Evolutionary conservation across 2,797 vertebrate species (phyloP).

Genomic region (Potorous gilbertii): DNA sequence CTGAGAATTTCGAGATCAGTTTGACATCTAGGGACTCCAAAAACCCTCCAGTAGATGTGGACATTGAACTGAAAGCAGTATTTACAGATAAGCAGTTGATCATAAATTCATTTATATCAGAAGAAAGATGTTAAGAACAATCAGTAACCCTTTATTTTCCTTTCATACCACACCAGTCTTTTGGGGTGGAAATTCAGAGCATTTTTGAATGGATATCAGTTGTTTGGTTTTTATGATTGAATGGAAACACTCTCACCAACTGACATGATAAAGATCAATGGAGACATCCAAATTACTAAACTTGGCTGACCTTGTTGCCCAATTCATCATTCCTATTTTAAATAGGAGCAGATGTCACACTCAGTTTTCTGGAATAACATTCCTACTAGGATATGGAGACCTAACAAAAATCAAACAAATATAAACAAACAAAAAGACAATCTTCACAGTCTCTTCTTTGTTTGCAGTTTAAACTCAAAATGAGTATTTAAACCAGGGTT

Average conservation of each 20-base stretch:
- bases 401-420: slow-evolving; percentile 59
- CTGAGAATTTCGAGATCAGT: slow-evolving; percentile 96
- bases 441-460: slow-evolving; percentile 78
- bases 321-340: slow-evolving; percentile 78
- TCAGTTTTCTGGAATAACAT: slow-evolving; percentile 74
- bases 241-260: slow-evolving; percentile 95
- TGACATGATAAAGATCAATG: slow-evolving; percentile 96
- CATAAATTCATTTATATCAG: slow-evolving; percentile 91
- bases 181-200: slow-evolving; percentile 99
- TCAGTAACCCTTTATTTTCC: slow-evolving; percentile 94
- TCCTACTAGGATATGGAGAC: slow-evolving; percentile 80
- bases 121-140: slow-evolving; percentile 94
- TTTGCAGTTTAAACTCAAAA: slow-evolving; percentile 81
- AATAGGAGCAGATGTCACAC: slow-evolving; percentile 76
- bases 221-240: slow-evolving; percentile 99
- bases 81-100: slow-evolving; percentile 94
- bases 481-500: slow-evolving; percentile 73
- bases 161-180: slow-evolving; percentile 98
- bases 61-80: slow-evolving; percentile 94
- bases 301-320: slow-evolving; percentile 88
- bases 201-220: slow-evolving; percentile 98
- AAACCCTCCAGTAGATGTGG: slow-evolving; percentile 89
- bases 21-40: slow-evolving; percentile 93
- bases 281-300: slow-evolving; percentile 98
- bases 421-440: slow-evolving; percentile 66